Conservation (phyloP, 2,888 invertebrate genomes). For the Cistogaster globosa region DNA sequence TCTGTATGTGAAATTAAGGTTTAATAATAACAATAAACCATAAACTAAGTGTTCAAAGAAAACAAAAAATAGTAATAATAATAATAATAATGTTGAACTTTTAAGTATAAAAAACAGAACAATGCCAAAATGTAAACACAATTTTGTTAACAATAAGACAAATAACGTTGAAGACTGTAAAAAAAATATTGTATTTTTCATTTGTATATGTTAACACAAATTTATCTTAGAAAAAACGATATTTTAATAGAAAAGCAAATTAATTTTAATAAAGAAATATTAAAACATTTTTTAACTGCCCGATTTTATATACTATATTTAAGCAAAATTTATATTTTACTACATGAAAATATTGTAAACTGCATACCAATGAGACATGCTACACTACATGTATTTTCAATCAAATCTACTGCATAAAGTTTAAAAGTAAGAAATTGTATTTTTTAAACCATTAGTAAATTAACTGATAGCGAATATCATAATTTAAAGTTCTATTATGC, state of each 20-base stretch:
- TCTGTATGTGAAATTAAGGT: slow-evolving; percentile 35
- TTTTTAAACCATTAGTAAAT: too few relatives aligned
- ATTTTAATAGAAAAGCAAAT: not conserved
- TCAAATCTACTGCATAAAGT: too few relatives aligned
- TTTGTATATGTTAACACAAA: slow-evolving; percentile 23
- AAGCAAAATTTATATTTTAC: not conserved
- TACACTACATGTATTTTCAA: too few relatives aligned
- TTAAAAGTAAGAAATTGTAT: too few relatives aligned
- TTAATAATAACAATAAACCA: slow-evolving; percentile 16
- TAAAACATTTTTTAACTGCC: slow-evolving; percentile 33
- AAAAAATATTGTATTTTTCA: slow-evolving; percentile 37
- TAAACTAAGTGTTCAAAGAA: not conserved
- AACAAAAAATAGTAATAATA: not conserved
- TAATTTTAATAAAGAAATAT: slow-evolving; percentile 15
- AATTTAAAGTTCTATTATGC: too few relatives aligned
- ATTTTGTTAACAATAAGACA: slow-evolving; percentile 65
- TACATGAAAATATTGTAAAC: not conserved
- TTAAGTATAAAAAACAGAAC: slow-evolving; percentile 18
- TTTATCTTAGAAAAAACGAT: slow-evolving; percentile 16
- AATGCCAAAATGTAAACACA: slow-evolving; percentile 55
- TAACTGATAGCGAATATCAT: too few relatives aligned
- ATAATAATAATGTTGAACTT: not conserved
- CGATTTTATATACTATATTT: slow-evolving; percentile 18
- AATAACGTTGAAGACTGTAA: slow-evolving; percentile 67
- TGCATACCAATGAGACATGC: too few relatives aligned